Base-by-base conservation (phyloP, 1,140 invertebrate genomes). In the Plutomurus gul region DNA sequence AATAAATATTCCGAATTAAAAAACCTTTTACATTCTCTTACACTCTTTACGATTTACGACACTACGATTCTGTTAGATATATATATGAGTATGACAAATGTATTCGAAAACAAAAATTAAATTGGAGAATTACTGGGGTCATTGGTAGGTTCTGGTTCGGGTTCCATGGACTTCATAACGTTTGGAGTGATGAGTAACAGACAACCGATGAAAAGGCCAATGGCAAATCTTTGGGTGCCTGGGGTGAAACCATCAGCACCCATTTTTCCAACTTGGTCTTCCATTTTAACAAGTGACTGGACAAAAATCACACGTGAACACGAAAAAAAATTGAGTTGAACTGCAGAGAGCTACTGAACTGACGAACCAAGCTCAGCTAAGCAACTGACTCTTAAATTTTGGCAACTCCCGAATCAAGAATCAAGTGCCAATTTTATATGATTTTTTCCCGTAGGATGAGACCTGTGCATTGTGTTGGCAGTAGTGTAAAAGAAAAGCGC, bases 201-300 rank as follows among this genome's bases (percentile, higher is more conserved):
- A 25, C 37, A 72, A 13, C 36, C 40, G 25, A 72, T n/a, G 13
- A 72, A 72, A 7, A 72, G 70, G 1, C 70, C 70, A 20, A 39
- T 40, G 37, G 70, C 70, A 18, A 72, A 72, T 0, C 70, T 8
- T 39, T 72, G 70, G 37, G 70, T 72, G 1, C 70, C 70, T 16
- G 70, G 70, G n/a, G 70, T 72, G 70, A 72, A 72, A 4, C 70
- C 70, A 72, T 72, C 70, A 27, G 37, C 70, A 13, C 70, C 70
- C 70, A 72, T 72, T 72, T 72, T 72, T 27, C 22, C 70, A 37
- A 46, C 37, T 40, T 72, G 40, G 0, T 46, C 70, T 18, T 72
- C 70, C 70, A 72, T 46, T 39, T n/a, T n/a, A n/a, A 7, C 5
- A 25, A 16, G 36, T 37, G 20, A 33, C n/a, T 39, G n/a, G 30